Evolutionary conservation across 2,888 invertebrate genomes (phyloP), one percentile per base, ranked within the genome.

Genomic region (Megastigmus dorsalis): DNA sequence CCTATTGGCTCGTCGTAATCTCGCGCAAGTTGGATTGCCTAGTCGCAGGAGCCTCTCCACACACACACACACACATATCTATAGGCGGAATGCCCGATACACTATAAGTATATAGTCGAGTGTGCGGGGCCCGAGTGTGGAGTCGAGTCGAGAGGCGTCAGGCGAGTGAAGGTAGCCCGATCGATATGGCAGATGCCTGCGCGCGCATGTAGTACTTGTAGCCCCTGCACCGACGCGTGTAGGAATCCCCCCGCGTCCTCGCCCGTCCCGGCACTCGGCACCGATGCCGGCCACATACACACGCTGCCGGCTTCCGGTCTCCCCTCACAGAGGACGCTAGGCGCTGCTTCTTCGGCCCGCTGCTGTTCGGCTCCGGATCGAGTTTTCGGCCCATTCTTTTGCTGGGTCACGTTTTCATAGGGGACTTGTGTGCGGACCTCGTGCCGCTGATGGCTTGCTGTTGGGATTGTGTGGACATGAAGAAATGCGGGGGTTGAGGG

Each of bases 131-230:
- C 43, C 18, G 18, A 20, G 41, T 13, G 3, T 5, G 9, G 3
- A 5, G 10, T 3, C 41, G 41, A 6, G 9, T 13, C 45, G 45
- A 18, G 45, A 33, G 15, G 60, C 10, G 36, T 9, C 10, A 1
- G 54, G 5, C 2, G 57, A n/a, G 26, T 15, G 33, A 3, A 23
- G 45, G 52, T 78, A 78, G 75, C 79, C 78, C 84, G 84, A 87
- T 88, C 88, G 88, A 88, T 87, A 86, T 82, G 82, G 86, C 81
- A 88, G 88, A 79, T 86, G 81, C 84, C 88, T 87, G 83, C 80
- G 82, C n/a, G 86, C 88, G 88, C 88, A 87, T 85, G 85, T n/a
- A n/a, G n/a, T n/a, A n/a, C n/a, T n/a, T n/a, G n/a, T n/a, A n/a
- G n/a, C n/a, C n/a, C n/a, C n/a, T n/a, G n/a, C n/a, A n/a, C n/a